Evolutionary conservation across 2,113 vertebrate genomes (phyloP).

Genomic region (Labeo catla): DNA sequence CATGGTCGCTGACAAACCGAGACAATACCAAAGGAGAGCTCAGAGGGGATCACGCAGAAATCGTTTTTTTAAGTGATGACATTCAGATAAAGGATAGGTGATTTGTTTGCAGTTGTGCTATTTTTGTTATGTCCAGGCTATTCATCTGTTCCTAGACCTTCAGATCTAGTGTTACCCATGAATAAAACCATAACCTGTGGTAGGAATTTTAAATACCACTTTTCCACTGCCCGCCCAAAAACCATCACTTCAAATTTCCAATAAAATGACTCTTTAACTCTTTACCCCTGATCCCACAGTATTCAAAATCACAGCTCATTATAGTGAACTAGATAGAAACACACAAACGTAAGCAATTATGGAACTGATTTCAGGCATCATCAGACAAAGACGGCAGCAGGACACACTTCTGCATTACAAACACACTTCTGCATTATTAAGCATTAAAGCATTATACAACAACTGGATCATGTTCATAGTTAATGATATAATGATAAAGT

Average conservation of each 20-base stretch:
- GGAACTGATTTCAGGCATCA: not conserved
- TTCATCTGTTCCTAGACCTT: not conserved
- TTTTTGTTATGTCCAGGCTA: not conserved
- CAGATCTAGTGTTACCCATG: not conserved
- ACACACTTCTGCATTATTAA: not conserved
- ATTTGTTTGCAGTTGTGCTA: not conserved
- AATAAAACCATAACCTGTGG: not conserved
- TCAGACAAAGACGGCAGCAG: not conserved
- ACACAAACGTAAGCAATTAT: not conserved
- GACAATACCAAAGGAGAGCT: slow-evolving; percentile 45
- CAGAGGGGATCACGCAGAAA: not conserved
- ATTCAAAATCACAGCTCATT: not conserved
- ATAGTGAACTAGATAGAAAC: not conserved
- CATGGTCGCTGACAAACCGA: slow-evolving; percentile 61
- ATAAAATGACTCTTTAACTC: not conserved
- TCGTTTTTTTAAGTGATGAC: not conserved
- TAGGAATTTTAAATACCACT: slow-evolving; percentile 15
- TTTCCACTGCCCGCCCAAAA: slow-evolving; percentile 11
- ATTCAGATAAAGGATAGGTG: not conserved
- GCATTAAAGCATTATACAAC: not conserved
- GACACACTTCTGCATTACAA: not conserved
- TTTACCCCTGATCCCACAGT: not conserved
- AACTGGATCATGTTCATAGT: not conserved
- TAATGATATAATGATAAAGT: not conserved
- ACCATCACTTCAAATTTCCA: not conserved